A percentile compares a stretch with the other conserved stretches of the same genome.
phyloP scores from a whole-genome alignment of 2,797 vertebrate genomes.

The Phoeniculus purpureus region DNA sequence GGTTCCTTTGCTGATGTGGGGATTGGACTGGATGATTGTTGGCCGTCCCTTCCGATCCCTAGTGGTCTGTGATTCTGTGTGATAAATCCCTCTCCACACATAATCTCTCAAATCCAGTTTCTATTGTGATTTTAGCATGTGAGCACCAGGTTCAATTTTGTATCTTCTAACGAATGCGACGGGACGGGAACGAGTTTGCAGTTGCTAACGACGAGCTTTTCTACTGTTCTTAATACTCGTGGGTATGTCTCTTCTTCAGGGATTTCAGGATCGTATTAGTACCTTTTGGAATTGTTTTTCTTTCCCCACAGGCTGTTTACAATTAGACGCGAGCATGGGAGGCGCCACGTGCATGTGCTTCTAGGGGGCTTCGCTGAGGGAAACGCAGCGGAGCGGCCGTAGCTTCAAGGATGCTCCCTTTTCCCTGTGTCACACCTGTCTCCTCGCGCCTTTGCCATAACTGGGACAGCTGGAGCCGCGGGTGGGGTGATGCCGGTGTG shows the following conservation, averaged over 20 bases:
- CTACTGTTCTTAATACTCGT: slow-evolving; percentile 61
- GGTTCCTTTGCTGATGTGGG: slow-evolving; percentile 7
- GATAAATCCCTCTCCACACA: slow-evolving; percentile 8
- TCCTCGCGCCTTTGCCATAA: neutral
- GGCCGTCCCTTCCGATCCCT: too few species aligned
- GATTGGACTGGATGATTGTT: too few species aligned
- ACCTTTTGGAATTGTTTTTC: slow-evolving; percentile 38
- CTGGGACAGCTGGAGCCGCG: neutral
- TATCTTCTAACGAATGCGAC: slow-evolving; percentile 59
- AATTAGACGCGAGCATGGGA: slow-evolving; percentile 37
- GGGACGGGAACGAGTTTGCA: slow-evolving; percentile 56
- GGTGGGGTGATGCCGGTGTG: neutral
- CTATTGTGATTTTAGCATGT: slow-evolving; percentile 55
- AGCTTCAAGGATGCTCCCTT: neutral
- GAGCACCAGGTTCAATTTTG: slow-evolving; percentile 51
- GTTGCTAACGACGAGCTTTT: slow-evolving; percentile 66
- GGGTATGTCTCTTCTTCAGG: slow-evolving; percentile 66
- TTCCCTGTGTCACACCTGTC: neutral
- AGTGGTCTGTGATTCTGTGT: too few species aligned
- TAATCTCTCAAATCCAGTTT: slow-evolving; percentile 49
- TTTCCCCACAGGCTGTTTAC: slow-evolving; percentile 48
- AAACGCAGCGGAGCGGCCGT: neutral
- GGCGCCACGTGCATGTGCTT: slow-evolving; percentile 47
- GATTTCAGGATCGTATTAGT: slow-evolving; percentile 51
- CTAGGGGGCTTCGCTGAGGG: slow-evolving; percentile 36